Base-by-base conservation (phyloP, 2,113 vertebrate genomes). In the Delphinus delphis region DNA sequence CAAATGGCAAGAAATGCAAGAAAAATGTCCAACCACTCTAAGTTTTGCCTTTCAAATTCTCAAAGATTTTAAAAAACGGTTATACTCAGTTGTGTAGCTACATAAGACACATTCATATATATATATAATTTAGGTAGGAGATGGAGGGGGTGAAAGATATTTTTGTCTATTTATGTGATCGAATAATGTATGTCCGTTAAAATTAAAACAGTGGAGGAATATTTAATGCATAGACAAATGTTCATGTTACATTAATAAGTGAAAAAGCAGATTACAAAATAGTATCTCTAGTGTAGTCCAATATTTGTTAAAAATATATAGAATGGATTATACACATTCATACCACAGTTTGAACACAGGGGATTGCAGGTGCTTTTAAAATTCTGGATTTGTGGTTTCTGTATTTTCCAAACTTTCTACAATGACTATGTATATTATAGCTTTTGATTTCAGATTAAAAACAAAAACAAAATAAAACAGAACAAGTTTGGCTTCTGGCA, bases 371-470 rank as follows among this genome's bases (percentile, higher is more conserved):
- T 79, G 15, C 10, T 90, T 95, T 85, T 83, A 14, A 7, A 41
- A 60, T 83, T 73, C 63, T 87, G 50, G 33, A 53, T 63, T 68
- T 86, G n/a, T 60, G 44, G 41, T 65, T 95, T 94, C 18, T 65
- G 3, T 90, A 50, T 63, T 93, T 90, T 96, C 63, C 23, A 36
- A 23, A 53, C 95, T 93, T 73, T 68, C 53, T 62, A 85, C 20
- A 79, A 28, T 68, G 53, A 55, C 44, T 79, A 60, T 65, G n/a
- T 41, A 36, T 71, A 41, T 41, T 53, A 88, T 81, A n/a, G 10
- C 28, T 70, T 95, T 76, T 86, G 26, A 67, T 50, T 91, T 83
- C 82, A 60, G 26, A 62, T 84, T 96, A 62, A 93, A 81, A 77
- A 31, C 11, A 41, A 60, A 87, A 36, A 28, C n/a, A 81, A 36